Base-by-base conservation (phyloP, 2,888 invertebrate genomes). In the Exocentrus adspersus region DNA sequence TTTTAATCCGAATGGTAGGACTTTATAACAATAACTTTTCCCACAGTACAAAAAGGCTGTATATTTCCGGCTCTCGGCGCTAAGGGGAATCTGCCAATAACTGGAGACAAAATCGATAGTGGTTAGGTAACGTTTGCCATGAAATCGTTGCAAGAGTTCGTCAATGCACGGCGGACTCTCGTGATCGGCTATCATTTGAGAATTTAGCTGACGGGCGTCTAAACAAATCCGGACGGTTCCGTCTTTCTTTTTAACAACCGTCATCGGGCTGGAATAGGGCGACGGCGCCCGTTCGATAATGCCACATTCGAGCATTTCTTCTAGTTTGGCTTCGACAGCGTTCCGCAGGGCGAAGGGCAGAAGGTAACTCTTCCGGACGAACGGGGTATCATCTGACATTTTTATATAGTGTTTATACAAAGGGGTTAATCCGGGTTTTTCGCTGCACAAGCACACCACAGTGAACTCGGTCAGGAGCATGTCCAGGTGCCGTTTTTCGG, bases 181-280 rank as follows among this genome's bases (percentile, higher is more conserved):
- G 1, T 71, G 63, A 45, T 77, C 76, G 0, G 69, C 63, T 19
- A 71, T 69, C 9, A 78, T 76, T 21, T 67, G 28, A 28, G 61
- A 62, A 60, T 78, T 77, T 0, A 76, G 21, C 43, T 67, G 70
- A 14, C 77, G 21, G 0, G 75, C 74, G 56, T 77, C 76, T n/a
- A 76, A 50, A 60, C 75, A 74, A 5, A 76, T 62, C 6, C 77
- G 62, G 1, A 77, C 43, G 5, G 63, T 54, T 0, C 68, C 71
- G 45, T 76, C 72, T 37, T 67, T 73, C 53, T 75, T 78, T 16
- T 64, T 16, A 0, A 74, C 71, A 5, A 69, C 67, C 0, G 71
- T 62, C 6, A 76, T 21, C 0, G 75, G 77, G 42, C 75, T 76
- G 9, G 73, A 64, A 58, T 72, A 75, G 0, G 68, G 65, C 32